Percentiles rank a stretch among this genome's conserved stretches.
Conservation (phyloP, 2,797 vertebrate genomes). For the Bovichtus variegatus region DNA sequence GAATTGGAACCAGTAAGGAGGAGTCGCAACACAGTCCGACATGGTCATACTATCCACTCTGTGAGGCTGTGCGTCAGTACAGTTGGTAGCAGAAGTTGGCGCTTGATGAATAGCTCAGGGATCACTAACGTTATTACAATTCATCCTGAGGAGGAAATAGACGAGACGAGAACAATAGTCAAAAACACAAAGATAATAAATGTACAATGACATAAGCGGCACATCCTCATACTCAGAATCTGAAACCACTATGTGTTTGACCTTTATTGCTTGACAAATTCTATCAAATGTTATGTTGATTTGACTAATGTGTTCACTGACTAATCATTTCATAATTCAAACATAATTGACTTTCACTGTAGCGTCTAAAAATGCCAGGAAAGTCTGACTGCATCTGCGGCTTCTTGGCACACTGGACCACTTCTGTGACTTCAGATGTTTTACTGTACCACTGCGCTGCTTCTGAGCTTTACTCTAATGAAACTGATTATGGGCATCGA, state of each 20-base stretch:
- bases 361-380: constrained; percentile 13
- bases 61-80: no score
- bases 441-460: constrained; percentile 35
- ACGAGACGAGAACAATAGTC: no score
- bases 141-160: no score
- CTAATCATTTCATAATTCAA: not conserved
- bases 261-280: not conserved
- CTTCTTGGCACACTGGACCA: constrained; percentile 21
- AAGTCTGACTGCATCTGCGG: constrained; percentile 7
- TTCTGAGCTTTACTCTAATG: constrained; percentile 54
- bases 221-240: not conserved
- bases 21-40: no score
- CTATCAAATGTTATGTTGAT: not conserved
- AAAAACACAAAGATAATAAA: not conserved
- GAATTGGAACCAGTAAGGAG: not conserved
- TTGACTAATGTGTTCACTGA: not conserved
- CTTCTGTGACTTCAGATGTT: constrained; percentile 5
- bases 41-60: no score
- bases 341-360: constrained; percentile 1
- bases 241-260: not conserved
- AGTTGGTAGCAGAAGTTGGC: no score
- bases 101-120: not conserved
- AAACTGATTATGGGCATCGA: constrained; percentile 39
- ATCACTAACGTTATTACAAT: not conserved
- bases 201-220: not conserved